phyloP scores from a whole-genome alignment of 1,140 invertebrate genomes.

The Dendrolimus punctatus region DNA sequence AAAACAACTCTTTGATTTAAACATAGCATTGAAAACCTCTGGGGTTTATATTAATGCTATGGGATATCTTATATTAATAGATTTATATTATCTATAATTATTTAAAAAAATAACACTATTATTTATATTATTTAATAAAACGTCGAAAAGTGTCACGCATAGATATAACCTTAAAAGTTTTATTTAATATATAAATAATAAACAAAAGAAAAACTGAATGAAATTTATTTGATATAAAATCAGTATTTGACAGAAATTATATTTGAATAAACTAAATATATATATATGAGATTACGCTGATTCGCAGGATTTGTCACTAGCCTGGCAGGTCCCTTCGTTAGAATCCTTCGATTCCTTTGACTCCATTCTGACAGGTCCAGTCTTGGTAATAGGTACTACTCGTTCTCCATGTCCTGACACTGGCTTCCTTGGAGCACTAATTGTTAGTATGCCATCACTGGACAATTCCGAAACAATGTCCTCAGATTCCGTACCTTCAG shows the following conservation, averaged over 20 bases:
- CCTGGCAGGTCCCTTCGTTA: constrained; percentile 16
- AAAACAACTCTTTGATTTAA: too few relatives aligned
- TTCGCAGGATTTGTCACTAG: constrained; percentile 6
- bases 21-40: too few relatives aligned
- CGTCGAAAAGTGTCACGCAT: too few relatives aligned
- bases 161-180: not conserved
- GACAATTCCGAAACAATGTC: constrained; percentile 80
- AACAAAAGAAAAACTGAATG: not conserved
- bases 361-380: constrained; percentile 45
- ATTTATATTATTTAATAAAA: too few relatives aligned
- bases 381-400: constrained; percentile 50
- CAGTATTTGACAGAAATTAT: constrained; percentile 1
- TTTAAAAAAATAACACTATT: too few relatives aligned
- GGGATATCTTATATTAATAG: too few relatives aligned
- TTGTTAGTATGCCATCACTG: constrained; percentile 79
- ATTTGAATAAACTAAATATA: not conserved
- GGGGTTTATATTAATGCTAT: too few relatives aligned
- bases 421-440: constrained; percentile 76
- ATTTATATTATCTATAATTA: too few relatives aligned
- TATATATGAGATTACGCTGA: constrained; percentile 2
- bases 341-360: constrained; percentile 18
- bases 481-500: constrained; percentile 77
- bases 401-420: constrained; percentile 62
- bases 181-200: constrained; percentile 1
- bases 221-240: constrained; percentile 4